A percentile compares a stretch with the other conserved stretches of the same genome.
These are phyloP conservation scores for Boloria euphrosyne DNA, from an alignment of 2,888 invertebrate genomes.

Conservation along the genomic window DNA sequence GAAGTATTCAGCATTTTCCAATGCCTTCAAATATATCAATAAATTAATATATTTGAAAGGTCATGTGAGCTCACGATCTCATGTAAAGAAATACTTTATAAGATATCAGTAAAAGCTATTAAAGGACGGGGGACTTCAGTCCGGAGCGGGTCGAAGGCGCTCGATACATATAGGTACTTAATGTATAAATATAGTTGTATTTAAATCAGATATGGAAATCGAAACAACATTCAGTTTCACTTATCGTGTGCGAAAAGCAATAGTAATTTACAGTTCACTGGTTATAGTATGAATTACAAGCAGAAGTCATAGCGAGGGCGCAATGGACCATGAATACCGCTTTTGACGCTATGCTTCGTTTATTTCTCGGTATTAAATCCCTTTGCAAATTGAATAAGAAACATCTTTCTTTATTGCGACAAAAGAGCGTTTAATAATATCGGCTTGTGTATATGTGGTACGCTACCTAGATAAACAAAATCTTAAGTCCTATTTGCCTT, in stretches of 20 bases:
- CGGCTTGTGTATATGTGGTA: too few species aligned
- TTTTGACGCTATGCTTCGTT: constrained; percentile 23
- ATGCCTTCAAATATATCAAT: too few species aligned
- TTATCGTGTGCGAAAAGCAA: constrained; percentile 29
- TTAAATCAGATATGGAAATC: constrained; percentile 4
- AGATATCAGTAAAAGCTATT: too few species aligned
- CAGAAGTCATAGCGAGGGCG: constrained; percentile 26
- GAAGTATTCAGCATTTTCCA: too few species aligned
- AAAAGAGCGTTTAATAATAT: background rate
- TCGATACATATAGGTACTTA: too few species aligned
- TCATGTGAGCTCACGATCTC: too few species aligned
- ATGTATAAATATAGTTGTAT: background rate
- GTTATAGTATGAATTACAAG: constrained; percentile 28
- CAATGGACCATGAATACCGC: constrained; percentile 28
- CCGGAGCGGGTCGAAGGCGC: too few species aligned
- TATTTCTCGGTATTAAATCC: constrained; percentile 22
- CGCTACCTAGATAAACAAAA: too few species aligned
- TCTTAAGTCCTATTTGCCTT: too few species aligned
- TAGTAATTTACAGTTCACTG: constrained; percentile 32
- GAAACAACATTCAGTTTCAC: constrained; percentile 23
- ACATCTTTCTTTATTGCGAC: constrained; percentile 1
- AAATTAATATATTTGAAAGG: too few species aligned
- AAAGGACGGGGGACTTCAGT: too few species aligned
- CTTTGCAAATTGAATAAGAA: constrained; percentile 7
- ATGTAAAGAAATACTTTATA: too few species aligned